Percentiles rank a stretch among this genome's conserved stretches.
Evolutionary conservation across 64 coral and sea anemone genomes (phyloP).

Genomic region (Montipora efflorescens): DNA sequence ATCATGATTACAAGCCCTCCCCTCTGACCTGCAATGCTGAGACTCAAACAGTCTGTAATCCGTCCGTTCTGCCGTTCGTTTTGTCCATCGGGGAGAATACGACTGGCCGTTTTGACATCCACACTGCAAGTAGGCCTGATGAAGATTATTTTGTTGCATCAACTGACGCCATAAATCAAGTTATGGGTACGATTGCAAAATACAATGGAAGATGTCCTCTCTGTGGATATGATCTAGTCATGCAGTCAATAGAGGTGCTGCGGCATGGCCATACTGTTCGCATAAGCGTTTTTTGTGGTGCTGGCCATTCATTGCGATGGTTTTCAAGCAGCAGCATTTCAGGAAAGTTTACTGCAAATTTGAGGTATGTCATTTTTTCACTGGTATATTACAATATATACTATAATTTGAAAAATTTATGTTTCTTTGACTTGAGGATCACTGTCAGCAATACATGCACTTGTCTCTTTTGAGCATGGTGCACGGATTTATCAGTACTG

Average conservation of each 20-base stretch:
- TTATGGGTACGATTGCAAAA: conserved; percentile 2
- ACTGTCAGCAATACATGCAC: too few species aligned
- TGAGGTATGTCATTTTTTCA: not conserved
- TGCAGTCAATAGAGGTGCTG: not conserved
- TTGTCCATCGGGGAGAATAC: conserved; percentile 14
- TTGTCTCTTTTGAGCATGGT: not conserved
- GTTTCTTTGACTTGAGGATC: not conserved
- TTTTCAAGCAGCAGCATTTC: conserved; percentile 27
- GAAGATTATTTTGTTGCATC: conserved; percentile 37
- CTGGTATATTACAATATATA: not conserved
- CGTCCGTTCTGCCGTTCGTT: not conserved
- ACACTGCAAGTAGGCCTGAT: conserved; percentile 8
- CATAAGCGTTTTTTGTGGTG: conserved; percentile 36
- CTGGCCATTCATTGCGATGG: conserved; percentile 20
- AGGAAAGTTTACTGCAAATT: not conserved
- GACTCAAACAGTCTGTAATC: conserved; percentile 14
- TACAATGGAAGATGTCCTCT: conserved; percentile 42
- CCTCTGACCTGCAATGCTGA: not conserved
- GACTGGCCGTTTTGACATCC: conserved; percentile 27
- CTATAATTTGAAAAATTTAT: not conserved
- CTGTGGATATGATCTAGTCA: conserved; percentile 13
- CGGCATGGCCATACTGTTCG: too few species aligned
- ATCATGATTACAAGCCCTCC: too few species aligned
- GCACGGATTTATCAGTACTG: not conserved
- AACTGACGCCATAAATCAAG: not conserved